Evolutionary conservation across 2,888 invertebrate species (phyloP).

Genomic region (Xylophagus ater): DNA sequence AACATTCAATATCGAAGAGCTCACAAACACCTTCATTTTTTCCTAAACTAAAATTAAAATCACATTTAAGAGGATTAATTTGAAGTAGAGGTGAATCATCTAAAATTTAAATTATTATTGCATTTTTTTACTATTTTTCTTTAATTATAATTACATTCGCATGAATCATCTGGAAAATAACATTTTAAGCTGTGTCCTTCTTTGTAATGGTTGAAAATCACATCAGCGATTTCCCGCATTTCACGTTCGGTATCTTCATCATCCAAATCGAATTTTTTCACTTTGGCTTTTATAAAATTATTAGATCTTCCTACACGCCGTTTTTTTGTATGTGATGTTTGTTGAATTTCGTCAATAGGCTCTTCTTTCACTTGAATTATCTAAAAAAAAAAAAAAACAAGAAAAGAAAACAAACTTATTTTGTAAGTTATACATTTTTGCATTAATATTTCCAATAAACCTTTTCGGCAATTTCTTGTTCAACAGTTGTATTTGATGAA

Average conservation of each 20-base stretch:
- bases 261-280: background rate
- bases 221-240: slow-evolving; percentile 27
- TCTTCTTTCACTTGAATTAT: slow-evolving; percentile 1
- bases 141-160: background rate
- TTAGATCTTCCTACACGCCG: background rate
- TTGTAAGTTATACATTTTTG: background rate
- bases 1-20: slow-evolving; percentile 34
- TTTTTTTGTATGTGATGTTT: background rate
- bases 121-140: background rate
- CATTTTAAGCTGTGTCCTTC: slow-evolving; percentile 10
- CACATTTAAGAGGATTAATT: slow-evolving; percentile 32
- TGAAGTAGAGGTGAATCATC: slow-evolving; percentile 32
- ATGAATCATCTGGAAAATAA: slow-evolving; percentile 4
- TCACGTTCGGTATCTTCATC: slow-evolving; percentile 23
- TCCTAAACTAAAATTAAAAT: slow-evolving; percentile 32
- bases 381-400: background rate
- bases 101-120: slow-evolving; percentile 17
- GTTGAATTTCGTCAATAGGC: background rate
- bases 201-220: slow-evolving; percentile 19
- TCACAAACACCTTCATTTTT: slow-evolving; percentile 35
- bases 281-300: background rate
- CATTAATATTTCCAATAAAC: background rate
- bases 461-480: slow-evolving; percentile 2
- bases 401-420: background rate
- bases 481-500: slow-evolving; percentile 26